phyloP scores from a whole-genome alignment of 2,888 invertebrate species.

The Ennomos erosarius region DNA sequence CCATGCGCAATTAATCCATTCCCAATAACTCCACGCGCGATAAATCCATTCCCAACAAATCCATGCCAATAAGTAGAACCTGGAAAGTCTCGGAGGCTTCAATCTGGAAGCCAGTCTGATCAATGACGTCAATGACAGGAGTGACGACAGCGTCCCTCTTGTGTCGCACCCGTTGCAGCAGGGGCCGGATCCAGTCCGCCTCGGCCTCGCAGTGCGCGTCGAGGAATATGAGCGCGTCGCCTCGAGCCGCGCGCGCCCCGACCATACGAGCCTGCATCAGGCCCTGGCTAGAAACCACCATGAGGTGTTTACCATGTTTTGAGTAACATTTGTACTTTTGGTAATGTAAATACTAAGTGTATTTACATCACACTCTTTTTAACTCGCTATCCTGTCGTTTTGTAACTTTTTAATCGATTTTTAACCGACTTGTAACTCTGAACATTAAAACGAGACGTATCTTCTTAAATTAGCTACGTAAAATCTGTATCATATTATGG shows the following conservation, averaged over 20 bases:
- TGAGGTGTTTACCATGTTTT: too few species aligned
- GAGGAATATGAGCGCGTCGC: conserved; percentile 93
- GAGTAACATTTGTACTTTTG: too few species aligned
- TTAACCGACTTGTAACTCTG: too few species aligned
- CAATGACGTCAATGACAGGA: conserved; percentile 97
- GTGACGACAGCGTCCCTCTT: conserved; percentile 93
- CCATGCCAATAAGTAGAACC: too few species aligned
- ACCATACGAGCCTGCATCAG: conserved; percentile 94
- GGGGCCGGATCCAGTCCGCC: conserved; percentile 93
- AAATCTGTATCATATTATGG: too few species aligned
- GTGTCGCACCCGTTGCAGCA: conserved; percentile 87
- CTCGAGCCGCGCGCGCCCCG: conserved; percentile 93
- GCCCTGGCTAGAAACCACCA: conserved; percentile 82
- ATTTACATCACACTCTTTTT: not conserved
- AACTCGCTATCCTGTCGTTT: too few species aligned
- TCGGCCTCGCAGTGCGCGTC: conserved; percentile 96
- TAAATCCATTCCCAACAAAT: not conserved
- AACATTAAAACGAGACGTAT: too few species aligned
- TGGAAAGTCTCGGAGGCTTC: conserved; percentile 65
- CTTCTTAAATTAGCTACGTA: too few species aligned
- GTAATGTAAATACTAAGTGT: too few species aligned
- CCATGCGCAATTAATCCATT: too few species aligned
- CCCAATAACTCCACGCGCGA: too few species aligned
- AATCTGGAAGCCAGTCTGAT: conserved; percentile 88
- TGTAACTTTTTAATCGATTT: too few species aligned